Percentiles rank a stretch among this genome's conserved stretches.
Conservation (phyloP, 2,888 invertebrate genomes). For the Lasioglossum marginatum region DNA sequence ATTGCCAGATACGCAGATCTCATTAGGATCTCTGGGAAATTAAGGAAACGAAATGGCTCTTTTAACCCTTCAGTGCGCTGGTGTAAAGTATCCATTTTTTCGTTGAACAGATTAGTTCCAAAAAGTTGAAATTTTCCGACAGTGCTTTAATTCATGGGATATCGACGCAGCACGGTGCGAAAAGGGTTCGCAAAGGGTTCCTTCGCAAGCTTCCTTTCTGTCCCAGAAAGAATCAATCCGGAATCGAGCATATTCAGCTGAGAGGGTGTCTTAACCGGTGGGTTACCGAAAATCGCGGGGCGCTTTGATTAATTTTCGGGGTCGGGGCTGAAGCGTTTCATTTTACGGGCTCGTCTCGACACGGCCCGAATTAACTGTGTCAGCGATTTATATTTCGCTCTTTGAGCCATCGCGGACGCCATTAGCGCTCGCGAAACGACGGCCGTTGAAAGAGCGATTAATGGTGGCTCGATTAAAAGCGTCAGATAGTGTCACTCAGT, state of each 20-base stretch:
- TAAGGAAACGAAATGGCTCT: background rate
- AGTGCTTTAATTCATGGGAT: background rate
- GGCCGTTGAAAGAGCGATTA: slow-evolving; percentile 54
- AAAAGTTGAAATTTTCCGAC: background rate
- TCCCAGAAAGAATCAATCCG: background rate
- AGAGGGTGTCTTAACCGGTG: background rate
- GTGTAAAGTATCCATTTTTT: background rate
- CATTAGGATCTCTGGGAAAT: background rate
- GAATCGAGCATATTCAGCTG: background rate
- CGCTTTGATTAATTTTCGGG: slow-evolving; percentile 8
- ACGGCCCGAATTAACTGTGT: slow-evolving; percentile 35
- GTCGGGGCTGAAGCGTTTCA: slow-evolving; percentile 12
- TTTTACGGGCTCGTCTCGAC: slow-evolving; percentile 7
- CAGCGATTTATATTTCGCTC: slow-evolving; percentile 51
- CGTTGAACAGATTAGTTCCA: background rate
- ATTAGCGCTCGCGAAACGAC: slow-evolving; percentile 53
- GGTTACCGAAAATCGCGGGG: background rate
- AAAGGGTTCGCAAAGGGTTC: background rate
- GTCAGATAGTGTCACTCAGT: slow-evolving; percentile 47
- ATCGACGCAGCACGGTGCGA: background rate
- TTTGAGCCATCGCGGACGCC: slow-evolving; percentile 35
- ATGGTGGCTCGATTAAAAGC: slow-evolving; percentile 54
- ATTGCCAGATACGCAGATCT: background rate
- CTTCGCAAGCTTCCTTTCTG: background rate
- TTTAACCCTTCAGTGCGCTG: background rate